Base-by-base conservation (phyloP, 2,113 vertebrate species). In the Odocoileus hemionus region DNA sequence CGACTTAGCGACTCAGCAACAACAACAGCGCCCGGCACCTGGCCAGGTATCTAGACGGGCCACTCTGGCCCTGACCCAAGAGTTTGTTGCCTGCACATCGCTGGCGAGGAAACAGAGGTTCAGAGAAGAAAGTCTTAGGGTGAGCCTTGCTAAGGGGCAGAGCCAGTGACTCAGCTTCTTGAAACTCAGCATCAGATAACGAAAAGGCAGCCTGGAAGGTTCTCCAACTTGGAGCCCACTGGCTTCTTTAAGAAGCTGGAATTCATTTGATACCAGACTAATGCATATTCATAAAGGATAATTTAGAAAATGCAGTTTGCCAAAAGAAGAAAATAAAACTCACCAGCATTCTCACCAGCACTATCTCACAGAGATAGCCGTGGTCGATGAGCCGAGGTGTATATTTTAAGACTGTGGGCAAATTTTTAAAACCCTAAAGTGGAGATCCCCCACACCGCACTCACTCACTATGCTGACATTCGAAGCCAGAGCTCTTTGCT, bases 271-370 rank as follows among this genome's bases (percentile, higher is more conserved):
- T 86, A 88, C 5, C 43, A 95, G 79, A 36, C 94, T 78, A 55
- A 79, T 98, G 57, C 89, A 96, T 96, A 98, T 95, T 91, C 95
- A 98, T 92, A 2, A 3, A 39, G 39, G 86, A 86, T 54, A 95
- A 96, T 89, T 96, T 95, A 87, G 94, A 96, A 96, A 83, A 78
- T 21, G 21, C 45, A 17, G 30, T 76, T 95, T 95, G 97, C 94
- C 97, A 95, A 83, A 80, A 86, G 93, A 96, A 80, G 87, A 95
- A 98, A 97, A 92, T 84, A 86, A 97, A 97, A 89, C 67, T 87
- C 91, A 74, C 86, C 6, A n/a, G 89, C 15, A 1, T 89, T 82
- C 95, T 85, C 78, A 67, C 45, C 76, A 30, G 60, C 55, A 23
- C 19, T 6, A 6, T 39, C 19, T 23, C 67, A 70, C 89, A 85